Evolutionary conservation across 2,888 invertebrate genomes (phyloP).

Genomic region (Hipparchia sbordonii): DNA sequence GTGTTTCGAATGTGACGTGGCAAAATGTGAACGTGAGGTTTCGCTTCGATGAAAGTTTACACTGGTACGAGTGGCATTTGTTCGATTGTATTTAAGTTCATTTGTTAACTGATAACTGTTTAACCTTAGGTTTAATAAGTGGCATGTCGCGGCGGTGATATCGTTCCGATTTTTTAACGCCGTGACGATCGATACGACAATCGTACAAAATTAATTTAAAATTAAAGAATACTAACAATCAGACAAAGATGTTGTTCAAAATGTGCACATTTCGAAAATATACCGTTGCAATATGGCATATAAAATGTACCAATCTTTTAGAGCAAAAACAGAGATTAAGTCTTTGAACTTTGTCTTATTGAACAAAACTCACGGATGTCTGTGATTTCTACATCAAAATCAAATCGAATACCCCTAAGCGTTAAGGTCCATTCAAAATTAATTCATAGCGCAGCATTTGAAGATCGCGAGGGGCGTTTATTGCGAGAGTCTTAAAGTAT

Average conservation of each 20-base stretch:
- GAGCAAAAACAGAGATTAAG: background rate
- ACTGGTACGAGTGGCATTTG: no score
- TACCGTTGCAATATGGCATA: no score
- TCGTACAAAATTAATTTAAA: no score
- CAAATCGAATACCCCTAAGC: background rate
- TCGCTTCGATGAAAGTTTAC: background rate
- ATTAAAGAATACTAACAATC: no score
- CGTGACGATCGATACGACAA: no score
- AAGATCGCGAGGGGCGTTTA: slow-evolving; percentile 24
- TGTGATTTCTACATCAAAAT: background rate
- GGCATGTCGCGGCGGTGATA: no score
- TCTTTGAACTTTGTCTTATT: background rate
- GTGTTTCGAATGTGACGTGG: background rate
- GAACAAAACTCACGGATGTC: background rate
- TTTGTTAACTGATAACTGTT: no score
- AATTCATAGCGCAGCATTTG: slow-evolving; percentile 14
- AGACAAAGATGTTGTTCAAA: no score
- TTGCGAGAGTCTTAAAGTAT: slow-evolving; percentile 37
- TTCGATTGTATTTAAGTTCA: no score
- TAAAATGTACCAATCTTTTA: background rate
- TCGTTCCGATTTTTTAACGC: no score
- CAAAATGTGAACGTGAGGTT: background rate
- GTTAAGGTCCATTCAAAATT: slow-evolving; percentile 17
- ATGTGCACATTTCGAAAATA: no score
- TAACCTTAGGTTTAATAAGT: no score